These are phyloP conservation scores for Cygnus buccinator DNA, from an alignment of 2,113 vertebrate species.

Conservation along the genomic window DNA sequence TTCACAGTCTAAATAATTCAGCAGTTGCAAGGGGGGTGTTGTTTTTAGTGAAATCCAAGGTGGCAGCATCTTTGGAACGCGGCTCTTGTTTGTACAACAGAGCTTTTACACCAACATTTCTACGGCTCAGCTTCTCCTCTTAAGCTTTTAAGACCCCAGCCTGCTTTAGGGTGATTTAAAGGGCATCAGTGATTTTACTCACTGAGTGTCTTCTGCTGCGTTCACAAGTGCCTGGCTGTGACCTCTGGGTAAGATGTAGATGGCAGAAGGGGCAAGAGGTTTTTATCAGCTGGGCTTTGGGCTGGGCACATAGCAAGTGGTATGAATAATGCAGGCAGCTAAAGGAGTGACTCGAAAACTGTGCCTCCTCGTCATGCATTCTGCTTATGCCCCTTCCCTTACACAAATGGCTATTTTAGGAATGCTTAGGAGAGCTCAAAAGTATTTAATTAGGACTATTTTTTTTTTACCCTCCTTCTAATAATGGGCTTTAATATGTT, in stretches of 20 bases:
- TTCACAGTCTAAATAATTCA: background rate
- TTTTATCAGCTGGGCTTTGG: background rate
- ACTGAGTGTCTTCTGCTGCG: background rate
- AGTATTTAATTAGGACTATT: slow-evolving; percentile 30
- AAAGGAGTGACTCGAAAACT: background rate
- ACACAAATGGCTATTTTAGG: slow-evolving; percentile 2
- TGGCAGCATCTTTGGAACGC: slow-evolving; percentile 18
- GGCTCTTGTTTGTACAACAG: background rate
- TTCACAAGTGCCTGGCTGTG: background rate
- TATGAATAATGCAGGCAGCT: background rate
- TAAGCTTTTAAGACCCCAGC: slow-evolving; percentile 44
- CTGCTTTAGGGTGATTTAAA: background rate
- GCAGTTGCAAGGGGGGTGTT: background rate
- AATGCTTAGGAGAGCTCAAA: background rate
- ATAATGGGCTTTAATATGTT: background rate
- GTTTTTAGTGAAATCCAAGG: slow-evolving; percentile 45
- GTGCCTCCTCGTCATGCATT: fast-evolving
- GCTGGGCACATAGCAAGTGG: background rate
- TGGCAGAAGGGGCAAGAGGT: fast-evolving
- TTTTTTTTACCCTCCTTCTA: background rate
- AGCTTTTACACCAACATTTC: slow-evolving; percentile 40
- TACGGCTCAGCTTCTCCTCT: background rate
- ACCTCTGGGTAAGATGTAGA: background rate
- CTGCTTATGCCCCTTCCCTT: background rate
- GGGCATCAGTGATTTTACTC: background rate